Base-by-base conservation (phyloP, 2,888 invertebrate genomes). In the Aplocera efformata region DNA sequence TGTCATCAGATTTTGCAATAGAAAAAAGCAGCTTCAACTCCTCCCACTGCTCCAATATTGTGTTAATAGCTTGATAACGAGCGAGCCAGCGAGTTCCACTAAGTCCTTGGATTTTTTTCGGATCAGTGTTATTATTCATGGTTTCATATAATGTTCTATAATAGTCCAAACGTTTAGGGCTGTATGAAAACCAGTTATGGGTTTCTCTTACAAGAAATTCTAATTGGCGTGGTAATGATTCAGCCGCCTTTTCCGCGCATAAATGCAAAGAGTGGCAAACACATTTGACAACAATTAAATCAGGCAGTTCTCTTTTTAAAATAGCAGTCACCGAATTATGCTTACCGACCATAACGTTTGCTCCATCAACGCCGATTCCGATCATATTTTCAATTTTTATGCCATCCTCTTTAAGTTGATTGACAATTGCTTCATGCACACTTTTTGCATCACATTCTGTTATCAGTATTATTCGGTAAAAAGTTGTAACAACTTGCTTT, bases 31-130 rank as follows among this genome's bases (percentile, higher is more conserved):
- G 35, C 42, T 62, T 40, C 11, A 67, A 48, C 28, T 54, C 50
- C 7, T 67, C 61, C 67, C 60, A 64, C 33, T 66, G 65, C 1
- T 64, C 53, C 22, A 45, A 46, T 25, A 64, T 60, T 20, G 57
- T 50, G 7, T 20, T 32, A 26, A 59, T 32, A 45, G 59, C 60
- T 33, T 35, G 10, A 37, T 42, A 48, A 7, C 50, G 49, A 29
- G 44, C 52, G 13, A 48, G 49, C 56, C 57, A 61, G 10, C 56
- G 52, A 7, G 56, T 60, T 28, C 51, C 53, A n/a, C 56, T 53
- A 4, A 60, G 39, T 32, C 53, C 53, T 32, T 44, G 39, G 2
- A 53, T 45, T 50, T 58, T 58, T 42, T 50, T 53, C 7, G 47
- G 49, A 23, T 34, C 10, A 13, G 10, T 50, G 6, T 39, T 44